Base-by-base conservation (phyloP, 2,797 vertebrate species). In the Parotocinclus haroldoi region DNA sequence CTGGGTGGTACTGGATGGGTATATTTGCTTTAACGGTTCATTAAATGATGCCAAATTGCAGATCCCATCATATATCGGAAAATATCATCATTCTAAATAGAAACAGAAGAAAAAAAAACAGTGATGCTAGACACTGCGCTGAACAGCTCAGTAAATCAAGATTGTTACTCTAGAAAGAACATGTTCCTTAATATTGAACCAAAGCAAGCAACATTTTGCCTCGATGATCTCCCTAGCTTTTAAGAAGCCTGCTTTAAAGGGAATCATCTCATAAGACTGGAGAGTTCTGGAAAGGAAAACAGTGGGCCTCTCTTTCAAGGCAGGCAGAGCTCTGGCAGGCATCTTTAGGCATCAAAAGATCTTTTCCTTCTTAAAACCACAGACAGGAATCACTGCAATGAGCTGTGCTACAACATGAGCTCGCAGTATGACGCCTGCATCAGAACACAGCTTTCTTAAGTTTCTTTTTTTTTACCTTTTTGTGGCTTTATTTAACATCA, bases 261-360 rank as follows among this genome's bases (percentile, higher is more conserved):
- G 56, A 63, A 64, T 68, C 58, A 63, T 64, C 63, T 58, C 38
- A 19, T 17, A 69, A 60, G 58, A 58, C 64, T 52, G 50, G 39
- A 58, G 53, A 58, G 51, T 56, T 63, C 54, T 66, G 75, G 68
- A 78, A 69, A 68, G 69, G 69, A 76, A 62, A 78, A 73, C 64
- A 73, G 48, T 66, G 65, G 71, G 65, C 63, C 54, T 69, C 64
- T 62, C 63, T 40, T 74, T 71, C 57, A 65, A 74, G 48, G 46
- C 27, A 74, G 48, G 46, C 27, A 27, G 27, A 27, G 52, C 36
- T 62, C 68, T 74, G 73, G 68, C 73, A 71, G 65, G 39, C 50
- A 16, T 77, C 67, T 71, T 40, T 16, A 50, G 36, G 63, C 60
- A 65, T 74, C 50, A 61, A 70, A 73, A 59, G 46, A 50, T 50